Evolutionary conservation across 2,113 vertebrate genomes (phyloP), one percentile per base, ranked within the genome.

Genomic region (Pholis gunnellus): DNA sequence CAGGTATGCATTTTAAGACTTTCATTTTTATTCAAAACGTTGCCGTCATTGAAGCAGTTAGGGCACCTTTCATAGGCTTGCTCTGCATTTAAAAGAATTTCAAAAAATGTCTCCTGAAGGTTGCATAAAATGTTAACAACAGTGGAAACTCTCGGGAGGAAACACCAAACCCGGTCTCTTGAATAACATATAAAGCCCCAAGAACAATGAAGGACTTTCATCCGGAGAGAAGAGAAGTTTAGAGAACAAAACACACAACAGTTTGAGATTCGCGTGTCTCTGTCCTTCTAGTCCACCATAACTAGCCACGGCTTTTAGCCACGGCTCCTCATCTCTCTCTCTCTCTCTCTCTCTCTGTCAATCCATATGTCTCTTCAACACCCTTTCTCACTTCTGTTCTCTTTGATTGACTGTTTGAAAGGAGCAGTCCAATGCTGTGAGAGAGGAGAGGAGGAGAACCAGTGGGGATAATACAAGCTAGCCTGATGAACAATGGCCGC

Each of bases 61-160:
- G 66, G 61, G 59, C 52, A 84, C 64, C 60, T 79, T 90, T 84
- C n/a, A 86, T 6, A 66, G 73, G 31, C 25, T 79, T 42, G n/a
- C 57, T 78, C 54, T 81, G 76, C 73, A 75, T 85, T 77, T 82
- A 52, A 84, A 87, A 64, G 42, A 27, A 57, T 75, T 65, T 76
- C 44, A 82, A 73, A 73, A 88, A 72, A 54, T n/a, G 72, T 85
- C 48, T 80, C 57, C 38, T 75, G 78, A 81, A 88, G 82, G 87
- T 84, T 87, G 44, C 57, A 82, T 82, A 22, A 91, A 91, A 91
- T 76, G 82, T 89, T 88, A 85, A 90, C 70, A 79, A 72, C 63
- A 72, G 65, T 59, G 82, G 50, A 34, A 75, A 71, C 34, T 81
- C 78, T 80, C 75, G 0, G 8, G 68, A 81, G 83, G n/a, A 81